These are phyloP conservation scores for Hyphantria cunea DNA, from an alignment of 1,140 invertebrate species.

Conservation along the genomic window DNA sequence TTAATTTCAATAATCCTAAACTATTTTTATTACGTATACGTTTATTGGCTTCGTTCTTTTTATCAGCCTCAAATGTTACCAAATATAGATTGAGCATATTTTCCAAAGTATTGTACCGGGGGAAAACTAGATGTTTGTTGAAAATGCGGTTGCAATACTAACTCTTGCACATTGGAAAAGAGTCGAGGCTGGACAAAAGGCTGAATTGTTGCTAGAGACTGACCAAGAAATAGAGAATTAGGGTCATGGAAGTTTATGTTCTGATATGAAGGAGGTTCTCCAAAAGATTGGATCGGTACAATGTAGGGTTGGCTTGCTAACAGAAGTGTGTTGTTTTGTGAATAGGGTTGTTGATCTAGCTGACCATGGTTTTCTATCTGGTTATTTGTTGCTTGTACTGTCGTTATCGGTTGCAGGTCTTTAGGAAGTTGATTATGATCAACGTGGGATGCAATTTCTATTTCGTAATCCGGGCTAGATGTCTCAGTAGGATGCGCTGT, in stretches of 20 bases:
- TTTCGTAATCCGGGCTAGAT: conserved; percentile 1
- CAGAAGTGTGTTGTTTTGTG: too few species aligned
- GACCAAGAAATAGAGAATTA: not conserved
- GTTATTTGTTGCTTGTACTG: not conserved
- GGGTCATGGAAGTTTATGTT: not conserved
- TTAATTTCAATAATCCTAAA: too few species aligned
- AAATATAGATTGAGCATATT: conserved; percentile 49
- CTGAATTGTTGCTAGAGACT: not conserved
- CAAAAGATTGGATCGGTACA: not conserved
- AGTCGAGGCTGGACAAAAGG: not conserved
- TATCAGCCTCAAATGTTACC: not conserved
- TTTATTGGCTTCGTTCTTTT: too few species aligned
- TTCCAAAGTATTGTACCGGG: conserved; percentile 67
- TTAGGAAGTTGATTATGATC: conserved; percentile 2
- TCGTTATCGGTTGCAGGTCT: not conserved
- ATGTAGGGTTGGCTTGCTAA: not conserved
- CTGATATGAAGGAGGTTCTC: not conserved
- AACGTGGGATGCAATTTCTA: conserved; percentile 2
- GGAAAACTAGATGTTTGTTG: conserved; percentile 49
- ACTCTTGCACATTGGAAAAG: not conserved
- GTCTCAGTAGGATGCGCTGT: not conserved
- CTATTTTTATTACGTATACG: too few species aligned
- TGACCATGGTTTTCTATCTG: not conserved
- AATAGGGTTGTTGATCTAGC: not conserved
- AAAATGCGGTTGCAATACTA: conserved; percentile 6